These are phyloP conservation scores for Myripristis jacobus DNA, from an alignment of 2,797 vertebrate genomes.

Conservation along the genomic window DNA sequence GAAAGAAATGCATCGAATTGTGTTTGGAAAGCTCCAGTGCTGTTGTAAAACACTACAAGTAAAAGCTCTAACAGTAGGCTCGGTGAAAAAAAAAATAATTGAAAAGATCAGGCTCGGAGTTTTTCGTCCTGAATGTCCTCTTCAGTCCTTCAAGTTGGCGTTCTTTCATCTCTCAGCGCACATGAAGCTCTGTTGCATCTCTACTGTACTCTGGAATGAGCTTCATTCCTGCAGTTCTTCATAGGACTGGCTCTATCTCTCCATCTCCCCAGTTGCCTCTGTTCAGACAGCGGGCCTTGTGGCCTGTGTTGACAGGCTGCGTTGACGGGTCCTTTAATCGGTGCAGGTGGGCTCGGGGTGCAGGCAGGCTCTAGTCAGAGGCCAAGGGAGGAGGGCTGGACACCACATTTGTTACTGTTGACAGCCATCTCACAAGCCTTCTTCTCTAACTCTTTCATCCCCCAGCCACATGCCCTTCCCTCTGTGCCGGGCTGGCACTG, in stretches of 20 bases:
- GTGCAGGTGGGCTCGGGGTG: slow-evolving; percentile 79
- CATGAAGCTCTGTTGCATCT: slow-evolving; percentile 63
- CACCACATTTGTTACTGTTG: slow-evolving; percentile 83
- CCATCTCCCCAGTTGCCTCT: slow-evolving; percentile 64
- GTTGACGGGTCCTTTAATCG: slow-evolving; percentile 77
- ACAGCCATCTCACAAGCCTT: slow-evolving; percentile 72
- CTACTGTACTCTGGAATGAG: slow-evolving; percentile 68
- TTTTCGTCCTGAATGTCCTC: slow-evolving; percentile 33
- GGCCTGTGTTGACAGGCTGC: slow-evolving; percentile 68
- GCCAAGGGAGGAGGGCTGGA: slow-evolving; percentile 51
- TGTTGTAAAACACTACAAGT: slow-evolving; percentile 1
- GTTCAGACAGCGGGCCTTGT: slow-evolving; percentile 58
- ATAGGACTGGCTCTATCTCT: slow-evolving; percentile 59
- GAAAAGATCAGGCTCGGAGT: not conserved
- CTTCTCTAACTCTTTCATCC: slow-evolving; percentile 70
- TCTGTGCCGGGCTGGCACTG: slow-evolving; percentile 65
- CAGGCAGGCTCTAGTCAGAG: slow-evolving; percentile 38
- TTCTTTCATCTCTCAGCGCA: slow-evolving; percentile 63
- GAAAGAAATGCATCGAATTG: not conserved
- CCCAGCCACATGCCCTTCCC: slow-evolving; percentile 32
- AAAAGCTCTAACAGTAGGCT: not conserved
- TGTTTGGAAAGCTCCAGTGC: not conserved
- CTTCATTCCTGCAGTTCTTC: slow-evolving; percentile 70
- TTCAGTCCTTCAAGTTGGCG: slow-evolving; percentile 39
- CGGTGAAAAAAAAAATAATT: not conserved